These are phyloP conservation scores for Talpa occidentalis DNA, from an alignment of 2,113 vertebrate species.

Conservation along the genomic window DNA sequence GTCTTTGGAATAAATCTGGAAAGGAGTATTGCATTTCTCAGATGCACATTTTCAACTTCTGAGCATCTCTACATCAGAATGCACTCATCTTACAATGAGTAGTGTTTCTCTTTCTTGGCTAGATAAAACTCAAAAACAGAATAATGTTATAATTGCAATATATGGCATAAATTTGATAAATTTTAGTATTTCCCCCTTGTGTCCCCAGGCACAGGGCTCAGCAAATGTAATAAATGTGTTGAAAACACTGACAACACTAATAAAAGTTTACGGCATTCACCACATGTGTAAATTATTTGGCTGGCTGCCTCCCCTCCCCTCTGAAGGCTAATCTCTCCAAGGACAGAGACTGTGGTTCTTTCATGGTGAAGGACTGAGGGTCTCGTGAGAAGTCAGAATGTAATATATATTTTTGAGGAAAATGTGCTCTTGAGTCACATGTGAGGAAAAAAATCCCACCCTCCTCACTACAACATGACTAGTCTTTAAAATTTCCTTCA, in stretches of 20 bases:
- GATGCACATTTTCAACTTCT: background rate
- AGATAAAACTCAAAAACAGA: background rate
- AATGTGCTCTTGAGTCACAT: background rate
- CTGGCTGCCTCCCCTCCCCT: background rate
- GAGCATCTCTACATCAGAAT: constrained; percentile 6
- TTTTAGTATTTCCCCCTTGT: constrained; percentile 41
- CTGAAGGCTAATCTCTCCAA: background rate
- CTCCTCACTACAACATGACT: background rate
- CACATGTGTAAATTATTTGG: constrained; percentile 25
- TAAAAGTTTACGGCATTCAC: constrained; percentile 57
- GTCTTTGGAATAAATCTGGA: background rate
- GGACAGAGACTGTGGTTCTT: constrained; percentile 20
- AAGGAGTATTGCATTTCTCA: background rate
- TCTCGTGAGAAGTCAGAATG: background rate
- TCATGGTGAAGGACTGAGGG: background rate
- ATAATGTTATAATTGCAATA: background rate
- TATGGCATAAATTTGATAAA: background rate
- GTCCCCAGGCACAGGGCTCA: constrained; percentile 44
- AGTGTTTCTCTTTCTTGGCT: background rate
- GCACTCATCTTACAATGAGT: background rate
- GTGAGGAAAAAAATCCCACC: constrained; percentile 37
- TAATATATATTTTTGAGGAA: constrained; percentile 39
- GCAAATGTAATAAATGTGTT: constrained; percentile 40
- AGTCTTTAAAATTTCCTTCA: constrained; percentile 50
- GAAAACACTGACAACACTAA: constrained; percentile 38